Conservation (phyloP, 2,888 invertebrate genomes). For the Allophyes oxyacanthae region DNA sequence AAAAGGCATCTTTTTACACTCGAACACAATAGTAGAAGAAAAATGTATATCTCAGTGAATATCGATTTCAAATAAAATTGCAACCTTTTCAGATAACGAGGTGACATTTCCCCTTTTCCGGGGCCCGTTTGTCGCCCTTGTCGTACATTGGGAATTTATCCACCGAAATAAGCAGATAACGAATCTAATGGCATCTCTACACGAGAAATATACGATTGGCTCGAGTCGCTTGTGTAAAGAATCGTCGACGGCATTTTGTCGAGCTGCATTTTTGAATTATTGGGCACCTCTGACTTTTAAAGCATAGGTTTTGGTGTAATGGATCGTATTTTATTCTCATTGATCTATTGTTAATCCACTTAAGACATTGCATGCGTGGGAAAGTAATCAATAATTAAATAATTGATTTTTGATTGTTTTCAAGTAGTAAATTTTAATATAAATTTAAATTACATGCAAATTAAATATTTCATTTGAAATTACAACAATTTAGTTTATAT, state of each 20-base stretch:
- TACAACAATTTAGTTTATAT: too few relatives aligned
- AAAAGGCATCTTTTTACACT: constrained; percentile 60
- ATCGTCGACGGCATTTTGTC: constrained; percentile 50
- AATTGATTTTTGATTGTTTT: too few relatives aligned
- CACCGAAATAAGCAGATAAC: constrained; percentile 88
- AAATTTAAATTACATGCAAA: too few relatives aligned
- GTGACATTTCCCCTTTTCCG: constrained; percentile 87
- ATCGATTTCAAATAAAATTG: constrained; percentile 90
- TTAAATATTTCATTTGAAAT: too few relatives aligned
- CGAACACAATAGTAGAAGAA: constrained; percentile 66
- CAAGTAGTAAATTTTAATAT: too few relatives aligned
- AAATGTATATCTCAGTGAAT: constrained; percentile 82
- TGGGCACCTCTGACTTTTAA: constrained; percentile 31
- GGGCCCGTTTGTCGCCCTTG: constrained; percentile 78
- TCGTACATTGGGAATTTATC: constrained; percentile 85
- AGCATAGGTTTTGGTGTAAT: background rate
- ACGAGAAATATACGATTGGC: constrained; percentile 74
- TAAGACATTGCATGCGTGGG: too few relatives aligned
- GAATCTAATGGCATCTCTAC: constrained; percentile 80
- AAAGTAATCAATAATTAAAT: too few relatives aligned
- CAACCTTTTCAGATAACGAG: constrained; percentile 89
- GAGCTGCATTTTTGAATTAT: constrained; percentile 60
- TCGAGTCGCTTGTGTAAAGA: constrained; percentile 51
- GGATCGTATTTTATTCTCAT: too few relatives aligned
- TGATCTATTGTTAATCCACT: too few relatives aligned